phyloP scores from a whole-genome alignment of 2,888 invertebrate species.

The Scrobipalpa atriplicella region DNA sequence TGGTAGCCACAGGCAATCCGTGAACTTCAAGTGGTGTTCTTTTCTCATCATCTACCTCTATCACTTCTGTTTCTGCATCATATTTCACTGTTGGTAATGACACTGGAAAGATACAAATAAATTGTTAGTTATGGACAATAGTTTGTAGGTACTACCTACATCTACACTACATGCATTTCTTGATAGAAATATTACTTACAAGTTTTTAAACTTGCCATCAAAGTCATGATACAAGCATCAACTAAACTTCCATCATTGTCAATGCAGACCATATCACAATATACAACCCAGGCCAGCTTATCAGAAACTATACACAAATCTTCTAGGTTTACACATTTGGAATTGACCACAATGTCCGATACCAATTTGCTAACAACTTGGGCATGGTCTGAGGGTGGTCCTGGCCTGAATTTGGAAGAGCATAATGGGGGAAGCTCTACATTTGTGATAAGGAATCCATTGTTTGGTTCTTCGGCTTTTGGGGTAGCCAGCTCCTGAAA shows the following conservation, averaged over 20 bases:
- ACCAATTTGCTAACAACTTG: conserved; percentile 89
- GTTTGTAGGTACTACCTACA: neutral
- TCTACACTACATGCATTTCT: too few relatives aligned
- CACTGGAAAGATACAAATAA: conserved; percentile 73
- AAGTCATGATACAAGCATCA: conserved; percentile 89
- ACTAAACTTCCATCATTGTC: conserved; percentile 93
- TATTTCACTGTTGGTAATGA: conserved; percentile 86
- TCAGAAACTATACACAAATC: conserved; percentile 88
- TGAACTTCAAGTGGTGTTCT: conserved; percentile 81
- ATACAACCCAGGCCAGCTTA: conserved; percentile 91
- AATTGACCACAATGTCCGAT: conserved; percentile 87
- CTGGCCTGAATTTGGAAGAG: conserved; percentile 89
- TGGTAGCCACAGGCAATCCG: conserved; percentile 86
- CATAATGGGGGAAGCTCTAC: conserved; percentile 91
- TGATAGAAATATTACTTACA: conserved; percentile 73
- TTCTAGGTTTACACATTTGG: conserved; percentile 85
- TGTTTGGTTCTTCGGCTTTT: conserved; percentile 86
- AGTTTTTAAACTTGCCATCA: conserved; percentile 89
- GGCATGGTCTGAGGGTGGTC: conserved; percentile 91
- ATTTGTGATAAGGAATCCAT: conserved; percentile 91
- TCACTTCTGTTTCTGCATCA: conserved; percentile 86
- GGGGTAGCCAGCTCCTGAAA: conserved; percentile 89
- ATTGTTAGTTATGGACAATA: neutral
- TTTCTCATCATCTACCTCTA: conserved; percentile 82
- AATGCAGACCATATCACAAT: conserved; percentile 92